phyloP scores from a whole-genome alignment of 1,140 invertebrate genomes.

The Drosophila tropicalis region DNA sequence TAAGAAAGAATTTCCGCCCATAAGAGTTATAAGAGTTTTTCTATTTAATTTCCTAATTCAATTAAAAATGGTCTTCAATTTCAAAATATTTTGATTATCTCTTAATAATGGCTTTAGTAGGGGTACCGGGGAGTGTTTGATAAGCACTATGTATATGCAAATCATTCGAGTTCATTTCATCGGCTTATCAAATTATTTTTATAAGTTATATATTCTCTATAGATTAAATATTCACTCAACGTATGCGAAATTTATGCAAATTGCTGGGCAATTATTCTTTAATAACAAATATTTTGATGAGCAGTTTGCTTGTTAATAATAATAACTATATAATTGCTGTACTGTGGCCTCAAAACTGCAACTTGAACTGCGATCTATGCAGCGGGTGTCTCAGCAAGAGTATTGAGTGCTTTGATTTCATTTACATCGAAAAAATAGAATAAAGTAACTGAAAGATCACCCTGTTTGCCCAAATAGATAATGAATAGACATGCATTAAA shows the following conservation, averaged over 20 bases:
- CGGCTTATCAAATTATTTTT: background rate
- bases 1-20: background rate
- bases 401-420: background rate
- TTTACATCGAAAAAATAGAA: background rate
- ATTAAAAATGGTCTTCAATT: constrained; percentile 3
- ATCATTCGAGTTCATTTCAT: background rate
- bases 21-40: no score
- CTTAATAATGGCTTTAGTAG: background rate
- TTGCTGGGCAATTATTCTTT: constrained; percentile 19
- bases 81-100: background rate
- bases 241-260: constrained; percentile 18
- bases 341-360: background rate
- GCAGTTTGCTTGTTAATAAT: background rate
- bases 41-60: background rate
- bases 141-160: background rate
- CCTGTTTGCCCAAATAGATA: background rate
- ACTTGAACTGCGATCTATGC: background rate
- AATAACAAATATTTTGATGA: constrained; percentile 28
- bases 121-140: background rate
- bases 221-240: background rate
- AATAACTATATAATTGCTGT: constrained; percentile 29
- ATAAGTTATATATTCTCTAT: background rate
- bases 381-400: background rate
- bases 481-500: background rate
- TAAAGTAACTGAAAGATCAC: no score